Evolutionary conservation across 1,140 invertebrate genomes (phyloP), one percentile per base, ranked within the genome.

Genomic region (Caenorhabditis latens): DNA sequence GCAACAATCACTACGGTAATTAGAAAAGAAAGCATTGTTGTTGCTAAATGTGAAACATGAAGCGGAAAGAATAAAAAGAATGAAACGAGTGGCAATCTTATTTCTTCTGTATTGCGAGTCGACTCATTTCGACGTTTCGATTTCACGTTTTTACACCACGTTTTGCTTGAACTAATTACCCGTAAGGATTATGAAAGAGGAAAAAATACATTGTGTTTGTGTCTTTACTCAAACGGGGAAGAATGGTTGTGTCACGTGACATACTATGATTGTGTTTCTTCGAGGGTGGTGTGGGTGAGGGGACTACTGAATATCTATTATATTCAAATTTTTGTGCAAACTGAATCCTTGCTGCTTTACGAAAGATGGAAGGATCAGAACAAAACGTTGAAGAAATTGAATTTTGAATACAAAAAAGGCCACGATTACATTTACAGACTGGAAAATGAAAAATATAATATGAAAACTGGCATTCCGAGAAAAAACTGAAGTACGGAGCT

Each of bases 1-100:
- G 46, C 21, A 79, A 79, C 71, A 79, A 79, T 79, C 71, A 79
- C 71, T 79, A 53, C 71, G 71, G 71, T 79, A 79, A 79, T 79
- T 79, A 79, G 19, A 79, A 79, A 32, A 79, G n/a, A 42, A 19
- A 53, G 14, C 71, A 79, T 50, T 79, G 71, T 79, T 48, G 71
- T 32, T 14, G 46, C 46, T 21, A 79, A 79, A 79, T 50, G 43
- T 79, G 71, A 46, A 79, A 50, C 71, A 14, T 79, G 46, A 79
- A 79, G 46, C 71, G 46, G 71, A 79, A 48, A 79, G n/a, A 32
- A 46, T 13, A n/a, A 43, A 46, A 19, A 4, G 42, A 6, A 46
- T 9, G 4, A 65, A 40, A 9, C 9, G 67, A 46, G 24, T 46
- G 71, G 46, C 71, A 79, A 79, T 79, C 46, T 79, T 79, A 24